These are phyloP conservation scores for Micronycteris hirsuta DNA, from an alignment of 2,113 vertebrate species.

Conservation along the genomic window DNA sequence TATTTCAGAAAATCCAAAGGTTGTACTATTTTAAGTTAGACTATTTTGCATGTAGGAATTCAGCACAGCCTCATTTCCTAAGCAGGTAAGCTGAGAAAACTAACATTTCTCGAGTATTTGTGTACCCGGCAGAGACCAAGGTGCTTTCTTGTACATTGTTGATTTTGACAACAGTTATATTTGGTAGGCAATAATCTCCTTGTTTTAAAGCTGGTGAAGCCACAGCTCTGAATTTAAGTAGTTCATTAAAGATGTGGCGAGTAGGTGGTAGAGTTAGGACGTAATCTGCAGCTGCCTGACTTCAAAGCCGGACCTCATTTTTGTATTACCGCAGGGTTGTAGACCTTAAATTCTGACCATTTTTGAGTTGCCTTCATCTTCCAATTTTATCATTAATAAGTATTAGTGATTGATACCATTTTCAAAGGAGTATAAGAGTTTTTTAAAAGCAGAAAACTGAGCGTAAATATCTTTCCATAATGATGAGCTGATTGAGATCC, in stretches of 20 bases:
- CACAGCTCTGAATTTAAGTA: not conserved
- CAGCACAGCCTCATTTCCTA: not conserved
- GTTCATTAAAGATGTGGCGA: not conserved
- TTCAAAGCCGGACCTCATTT: not conserved
- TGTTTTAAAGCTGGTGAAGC: not conserved
- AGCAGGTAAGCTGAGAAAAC: not conserved
- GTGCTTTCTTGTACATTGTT: slow-evolving; percentile 1
- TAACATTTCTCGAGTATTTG: not conserved
- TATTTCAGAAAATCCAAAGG: slow-evolving; percentile 22
- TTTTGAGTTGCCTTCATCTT: not conserved
- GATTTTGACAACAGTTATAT: not conserved
- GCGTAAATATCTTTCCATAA: not conserved
- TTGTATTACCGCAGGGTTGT: not conserved
- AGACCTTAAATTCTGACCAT: not conserved
- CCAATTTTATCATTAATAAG: not conserved
- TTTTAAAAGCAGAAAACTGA: not conserved
- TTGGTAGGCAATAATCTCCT: not conserved
- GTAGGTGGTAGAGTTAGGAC: not conserved
- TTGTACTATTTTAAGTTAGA: not conserved
- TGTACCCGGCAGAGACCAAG: not conserved
- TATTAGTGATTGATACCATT: not conserved
- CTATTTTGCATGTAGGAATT: not conserved
- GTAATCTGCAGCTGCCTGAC: not conserved
- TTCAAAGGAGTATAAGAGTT: not conserved
- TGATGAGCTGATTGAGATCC: not conserved